phyloP scores from a whole-genome alignment of 2,888 invertebrate genomes.

The Pachydiplax longipennis region DNA sequence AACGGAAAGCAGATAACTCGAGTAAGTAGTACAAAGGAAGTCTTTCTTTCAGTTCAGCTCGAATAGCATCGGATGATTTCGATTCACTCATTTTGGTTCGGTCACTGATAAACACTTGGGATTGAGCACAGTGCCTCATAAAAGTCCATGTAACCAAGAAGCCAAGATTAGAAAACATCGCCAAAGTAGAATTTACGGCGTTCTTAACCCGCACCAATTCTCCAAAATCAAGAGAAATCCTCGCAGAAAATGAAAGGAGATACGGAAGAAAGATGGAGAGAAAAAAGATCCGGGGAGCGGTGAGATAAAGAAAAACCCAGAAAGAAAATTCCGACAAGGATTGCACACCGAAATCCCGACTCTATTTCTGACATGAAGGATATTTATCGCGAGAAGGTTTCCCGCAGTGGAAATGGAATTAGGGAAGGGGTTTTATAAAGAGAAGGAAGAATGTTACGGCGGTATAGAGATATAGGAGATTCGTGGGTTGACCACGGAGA shows the following conservation, averaged over 20 bases:
- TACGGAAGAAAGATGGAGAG: neutral
- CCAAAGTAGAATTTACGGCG: too few relatives aligned
- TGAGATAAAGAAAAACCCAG: neutral
- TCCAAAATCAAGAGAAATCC: neutral
- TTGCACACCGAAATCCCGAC: neutral
- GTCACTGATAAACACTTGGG: too few relatives aligned
- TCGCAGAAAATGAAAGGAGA: neutral
- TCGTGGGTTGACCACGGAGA: neutral
- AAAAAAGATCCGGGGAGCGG: neutral
- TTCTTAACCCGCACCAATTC: too few relatives aligned
- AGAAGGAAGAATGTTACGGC: neutral
- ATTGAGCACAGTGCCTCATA: too few relatives aligned
- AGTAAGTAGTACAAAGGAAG: too few relatives aligned
- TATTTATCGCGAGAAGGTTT: conserved; percentile 14
- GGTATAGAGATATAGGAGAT: neutral
- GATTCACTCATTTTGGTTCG: too few relatives aligned
- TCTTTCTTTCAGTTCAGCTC: too few relatives aligned
- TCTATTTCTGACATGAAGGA: conserved; percentile 32
- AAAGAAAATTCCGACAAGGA: conserved; percentile 10
- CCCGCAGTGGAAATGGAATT: conserved; percentile 46
- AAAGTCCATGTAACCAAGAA: too few relatives aligned
- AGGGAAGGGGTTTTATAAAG: neutral
- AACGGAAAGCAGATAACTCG: too few relatives aligned
- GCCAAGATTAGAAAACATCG: too few relatives aligned
- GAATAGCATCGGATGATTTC: too few relatives aligned